These are phyloP conservation scores for Catostylus mosaicus DNA, from an alignment of 30 jellyfish, hydroid and myxozoan species.

Conservation along the genomic window DNA sequence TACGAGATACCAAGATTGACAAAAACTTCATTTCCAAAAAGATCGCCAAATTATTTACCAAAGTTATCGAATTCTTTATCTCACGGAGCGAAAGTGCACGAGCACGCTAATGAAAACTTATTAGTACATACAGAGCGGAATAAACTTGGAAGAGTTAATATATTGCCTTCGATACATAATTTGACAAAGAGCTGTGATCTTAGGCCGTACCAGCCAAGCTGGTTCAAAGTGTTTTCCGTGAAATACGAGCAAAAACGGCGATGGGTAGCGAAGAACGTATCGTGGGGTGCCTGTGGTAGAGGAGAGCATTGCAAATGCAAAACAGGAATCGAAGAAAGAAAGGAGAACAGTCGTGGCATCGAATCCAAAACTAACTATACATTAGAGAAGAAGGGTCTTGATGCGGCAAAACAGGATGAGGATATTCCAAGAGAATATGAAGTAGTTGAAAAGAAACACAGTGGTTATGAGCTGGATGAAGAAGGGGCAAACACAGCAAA, in stretches of 20 bases:
- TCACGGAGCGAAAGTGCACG: neutral
- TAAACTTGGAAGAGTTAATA: neutral
- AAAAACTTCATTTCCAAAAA: neutral
- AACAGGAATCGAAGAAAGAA: neutral
- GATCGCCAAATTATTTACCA: slow-evolving; percentile 45
- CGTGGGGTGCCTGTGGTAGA: neutral
- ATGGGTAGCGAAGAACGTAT: neutral
- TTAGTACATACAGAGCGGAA: neutral
- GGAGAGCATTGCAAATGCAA: neutral
- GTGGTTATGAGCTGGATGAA: neutral
- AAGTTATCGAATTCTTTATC: neutral
- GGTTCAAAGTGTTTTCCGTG: slow-evolving; percentile 34
- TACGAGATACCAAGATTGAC: slow-evolving; percentile 20
- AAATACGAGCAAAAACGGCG: neutral
- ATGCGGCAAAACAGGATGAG: neutral
- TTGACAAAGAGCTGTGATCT: neutral
- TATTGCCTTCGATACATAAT: neutral
- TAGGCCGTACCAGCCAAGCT: slow-evolving; percentile 29
- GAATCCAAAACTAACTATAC: no score
- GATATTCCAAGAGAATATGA: neutral
- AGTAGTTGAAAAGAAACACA: neutral
- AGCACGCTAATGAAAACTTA: neutral
- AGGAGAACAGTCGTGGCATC: no score
- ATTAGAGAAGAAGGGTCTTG: neutral
- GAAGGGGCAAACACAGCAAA: neutral